Base-by-base conservation (phyloP, 2,888 invertebrate species). In the Mellilla xanthometata region DNA sequence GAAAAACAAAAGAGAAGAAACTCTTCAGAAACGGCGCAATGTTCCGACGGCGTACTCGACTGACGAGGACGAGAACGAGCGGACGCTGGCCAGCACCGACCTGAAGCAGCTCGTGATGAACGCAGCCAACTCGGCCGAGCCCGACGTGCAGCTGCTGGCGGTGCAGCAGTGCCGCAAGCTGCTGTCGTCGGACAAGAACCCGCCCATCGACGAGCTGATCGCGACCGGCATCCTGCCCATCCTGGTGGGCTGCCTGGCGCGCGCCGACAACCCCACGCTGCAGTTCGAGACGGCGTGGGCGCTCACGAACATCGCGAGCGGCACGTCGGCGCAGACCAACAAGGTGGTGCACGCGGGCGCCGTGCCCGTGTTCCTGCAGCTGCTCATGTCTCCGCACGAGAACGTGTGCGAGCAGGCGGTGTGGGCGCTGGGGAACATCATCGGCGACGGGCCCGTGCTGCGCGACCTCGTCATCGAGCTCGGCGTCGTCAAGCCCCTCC, bases 401-500 rank as follows among this genome's bases (percentile, higher is more conserved):
- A 99, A 98, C 87, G 99, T 99, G 4, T 99, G 99, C 72, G 99
- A 99, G 87, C 99, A 99, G 84, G 98, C 99, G 5, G 99, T 99
- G 3, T 99, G 99, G 99, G 99, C 99, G 8, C 91, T 99, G 69
- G 96, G 96, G 74, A 93, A 89, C 72, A 93, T 93, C 22, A 93
- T 93, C 45, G 93, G 99, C 61, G 99, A 99, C 81, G 99, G 99
- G 0, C 98, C 99, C 0, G 92, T 93, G 58, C 93, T 99, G 62
- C 93, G 99, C 70, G 99, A 99, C 89, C 97, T 95, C 81, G 98
- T 98, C 49, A 98, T 99, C 56, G 94, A 94, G 64, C 92, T 97
- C 68, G 99, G 99, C 53, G 97, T 99, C 42, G 98, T 99, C 10
- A 94, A 95, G 74, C 99, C 99, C 2, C 91, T 99, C 49, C 91